Evolutionary conservation across 2,113 vertebrate genomes (phyloP), one percentile per base, ranked within the genome.

Genomic region (Embiotoca jacksoni): DNA sequence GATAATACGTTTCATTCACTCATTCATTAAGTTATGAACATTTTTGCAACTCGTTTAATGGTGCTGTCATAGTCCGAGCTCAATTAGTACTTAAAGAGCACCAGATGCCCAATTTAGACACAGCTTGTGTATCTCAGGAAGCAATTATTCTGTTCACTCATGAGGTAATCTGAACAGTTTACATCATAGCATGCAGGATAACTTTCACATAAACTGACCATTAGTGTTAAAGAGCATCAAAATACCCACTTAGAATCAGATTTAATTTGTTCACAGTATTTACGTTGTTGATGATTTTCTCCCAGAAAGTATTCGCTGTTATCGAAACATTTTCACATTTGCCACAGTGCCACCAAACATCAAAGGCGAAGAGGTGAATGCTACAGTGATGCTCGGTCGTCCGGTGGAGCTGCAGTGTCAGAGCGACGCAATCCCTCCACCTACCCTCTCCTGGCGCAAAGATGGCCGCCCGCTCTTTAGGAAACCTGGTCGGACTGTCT

Each of bases 281-380:
- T 23, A 23, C 23, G 23, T 23, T 23, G 23, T 23, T 23, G 23
- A 23, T 23, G 8, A n/a, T 14, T 41, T 33, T n/a, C 9, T 0
- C 46, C 5, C 4, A 14, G 15, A 0, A 0, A 32, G 5, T 13
- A 37, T 57, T 49, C 4, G n/a, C 5, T 53, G 33, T 59, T 16
- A 58, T 11, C 32, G 49, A 54, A 68, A 61, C 50, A 35, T 44
- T 14, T 46, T 64, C 60, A 5, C 84, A 59, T 89, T 36, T 61
- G 10, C 61, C 73, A 14, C 88, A 99, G 98, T 98, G 81, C 97
- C 98, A 1, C 98, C 98, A 0, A 95, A 97, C 90, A 99, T 99
- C 83, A 92, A 92, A 93, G 98, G 98, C 3, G 97, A 99, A 88
- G 97, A 99, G 79, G 96, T 96, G 84, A 99, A 98, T 0, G 69